Base-by-base conservation (phyloP, 2,113 vertebrate genomes). In the Poecilia latipinna region DNA sequence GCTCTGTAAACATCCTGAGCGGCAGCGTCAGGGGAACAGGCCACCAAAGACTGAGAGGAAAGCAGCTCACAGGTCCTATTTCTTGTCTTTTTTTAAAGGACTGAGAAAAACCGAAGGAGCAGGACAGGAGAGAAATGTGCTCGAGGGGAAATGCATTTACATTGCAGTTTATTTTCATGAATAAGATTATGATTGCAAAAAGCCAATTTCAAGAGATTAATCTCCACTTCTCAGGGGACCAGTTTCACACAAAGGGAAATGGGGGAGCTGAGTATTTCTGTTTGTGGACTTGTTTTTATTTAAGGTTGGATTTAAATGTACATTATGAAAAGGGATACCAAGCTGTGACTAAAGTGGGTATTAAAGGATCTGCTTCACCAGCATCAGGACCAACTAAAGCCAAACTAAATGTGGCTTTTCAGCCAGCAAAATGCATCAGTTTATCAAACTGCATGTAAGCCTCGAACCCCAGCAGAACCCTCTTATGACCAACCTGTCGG, bases 1-100 rank as follows among this genome's bases (percentile, higher is more conserved):
- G 51, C 74, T 87, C 85, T 79, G 61, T 79, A 80, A 88, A 75
- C 76, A 88, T 76, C 79, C 65, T 28, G 77, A 80, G 81, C 77
- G 68, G 80, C 37, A n/a, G 63, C 80, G 3, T 71, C 76, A 24
- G 48, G 83, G 82, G 79, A 83, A 37, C 12, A 5, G 31, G 7
- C 24, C 0, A 44, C 70, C 69, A 44, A 77, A 73, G 78, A 57
- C 61, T 28, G 13, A 28, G 72, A 71, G 12, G 26, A 65, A 11
- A 72, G 17, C 70, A 35, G 72, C 15, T 28, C 54, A 0, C 61
- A 54, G 15, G 44, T 8, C n/a, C 10, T 31, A n/a, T 65, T 42
- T 66, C 24, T 42, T 68, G 24, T 60, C 61, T 11, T 64, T 48
- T 13, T 51, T 22, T 10, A 44, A n/a, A 26, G 35, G 0, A 64